A percentile compares a stretch with the other conserved stretches of the same genome.
These are phyloP conservation scores for Antechinus flavipes DNA, from an alignment of 2,113 vertebrate species.

Conservation along the genomic window DNA sequence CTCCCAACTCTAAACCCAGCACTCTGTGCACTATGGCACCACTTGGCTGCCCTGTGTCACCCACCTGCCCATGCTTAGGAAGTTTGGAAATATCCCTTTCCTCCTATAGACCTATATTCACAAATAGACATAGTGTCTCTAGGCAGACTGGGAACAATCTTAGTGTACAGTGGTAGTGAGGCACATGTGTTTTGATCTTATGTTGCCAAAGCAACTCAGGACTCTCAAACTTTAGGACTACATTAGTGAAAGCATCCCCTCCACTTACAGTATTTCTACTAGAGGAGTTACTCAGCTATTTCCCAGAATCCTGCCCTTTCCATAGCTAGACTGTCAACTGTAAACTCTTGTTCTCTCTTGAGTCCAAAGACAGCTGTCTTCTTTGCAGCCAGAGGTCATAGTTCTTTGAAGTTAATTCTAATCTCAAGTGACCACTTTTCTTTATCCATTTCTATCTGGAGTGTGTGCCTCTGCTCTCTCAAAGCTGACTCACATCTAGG, in stretches of 20 bases:
- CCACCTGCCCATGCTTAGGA: not conserved
- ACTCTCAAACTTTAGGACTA: not conserved
- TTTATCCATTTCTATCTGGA: not conserved
- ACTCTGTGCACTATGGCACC: not conserved
- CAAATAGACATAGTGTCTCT: not conserved
- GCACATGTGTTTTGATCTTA: not conserved
- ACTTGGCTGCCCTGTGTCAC: not conserved
- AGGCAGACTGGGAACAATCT: not conserved
- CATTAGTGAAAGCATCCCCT: not conserved
- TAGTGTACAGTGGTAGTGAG: not conserved
- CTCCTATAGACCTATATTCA: not conserved
- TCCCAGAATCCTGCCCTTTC: not conserved
- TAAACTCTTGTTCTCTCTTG: not conserved
- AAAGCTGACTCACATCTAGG: not conserved
- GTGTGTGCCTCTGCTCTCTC: not conserved
- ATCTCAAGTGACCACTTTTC: not conserved
- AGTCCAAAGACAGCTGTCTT: not conserved
- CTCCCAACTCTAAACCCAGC: not conserved
- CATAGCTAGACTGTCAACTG: not conserved
- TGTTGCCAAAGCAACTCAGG: not conserved
- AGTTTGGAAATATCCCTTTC: not conserved
- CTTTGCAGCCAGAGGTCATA: not conserved
- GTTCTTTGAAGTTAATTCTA: not conserved
- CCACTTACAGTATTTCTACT: not conserved
- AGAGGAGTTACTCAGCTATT: not conserved